phyloP scores from a whole-genome alignment of 2,113 vertebrate species.

The Pimephales promelas region DNA sequence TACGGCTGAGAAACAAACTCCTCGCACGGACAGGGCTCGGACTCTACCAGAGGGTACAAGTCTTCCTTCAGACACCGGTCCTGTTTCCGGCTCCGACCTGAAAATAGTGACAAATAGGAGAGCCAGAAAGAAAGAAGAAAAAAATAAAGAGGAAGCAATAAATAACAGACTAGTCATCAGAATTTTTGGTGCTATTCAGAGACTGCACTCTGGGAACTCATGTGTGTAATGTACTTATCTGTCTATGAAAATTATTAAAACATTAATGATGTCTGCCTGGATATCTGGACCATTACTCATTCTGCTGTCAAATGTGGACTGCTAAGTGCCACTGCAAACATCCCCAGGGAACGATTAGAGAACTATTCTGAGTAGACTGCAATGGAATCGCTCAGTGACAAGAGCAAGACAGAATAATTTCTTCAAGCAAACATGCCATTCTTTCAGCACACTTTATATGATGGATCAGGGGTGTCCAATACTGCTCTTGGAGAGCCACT shows the following conservation, averaged over 20 bases:
- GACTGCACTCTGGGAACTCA: not conserved
- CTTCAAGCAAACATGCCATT: not conserved
- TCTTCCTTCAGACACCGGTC: conserved; percentile 84
- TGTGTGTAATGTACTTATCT: conserved; percentile 22
- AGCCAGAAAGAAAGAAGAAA: conserved; percentile 1
- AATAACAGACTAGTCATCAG: not conserved
- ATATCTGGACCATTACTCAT: conserved; percentile 26
- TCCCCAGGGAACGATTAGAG: conserved; percentile 29
- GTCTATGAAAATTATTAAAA: conserved; percentile 41
- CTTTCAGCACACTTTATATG: not conserved
- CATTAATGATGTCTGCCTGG: conserved; percentile 13
- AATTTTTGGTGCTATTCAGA: conserved; percentile 13
- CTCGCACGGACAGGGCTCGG: conserved; percentile 83
- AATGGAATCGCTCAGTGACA: conserved; percentile 4
- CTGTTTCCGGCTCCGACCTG: conserved; percentile 94
- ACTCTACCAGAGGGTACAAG: conserved; percentile 84
- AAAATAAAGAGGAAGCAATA: not conserved
- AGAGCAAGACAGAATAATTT: not conserved
- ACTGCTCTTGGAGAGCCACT: not conserved
- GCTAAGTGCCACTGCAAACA: conserved; percentile 26
- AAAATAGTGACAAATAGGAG: conserved; percentile 34
- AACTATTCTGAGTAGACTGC: conserved; percentile 29
- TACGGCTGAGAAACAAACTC: conserved; percentile 80
- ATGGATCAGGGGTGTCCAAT: not conserved
- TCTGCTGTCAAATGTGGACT: conserved; percentile 3